Evolutionary conservation across 2,888 invertebrate species (phyloP), one percentile per base, ranked within the genome.

Genomic region (Biston stratarius): DNA sequence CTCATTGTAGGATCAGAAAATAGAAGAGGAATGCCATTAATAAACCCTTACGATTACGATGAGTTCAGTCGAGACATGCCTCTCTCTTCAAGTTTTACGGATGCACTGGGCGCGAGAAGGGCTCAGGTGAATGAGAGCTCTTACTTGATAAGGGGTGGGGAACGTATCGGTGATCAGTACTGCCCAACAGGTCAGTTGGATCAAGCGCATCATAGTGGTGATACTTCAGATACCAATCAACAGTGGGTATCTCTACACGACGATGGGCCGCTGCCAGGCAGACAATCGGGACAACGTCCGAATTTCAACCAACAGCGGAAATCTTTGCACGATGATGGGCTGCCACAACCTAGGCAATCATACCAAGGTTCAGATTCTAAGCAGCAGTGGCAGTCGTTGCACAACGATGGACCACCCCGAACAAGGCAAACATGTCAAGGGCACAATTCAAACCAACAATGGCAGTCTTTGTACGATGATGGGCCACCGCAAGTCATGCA

Each of bases 1-100:
- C 15, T 74, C 14, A 33, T 63, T 9, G 60, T 66, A 11, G 63
- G 56, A 3, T 61, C 68, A 10, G 63, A 64, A 33, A 61, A 49
- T 38, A 73, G 64, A 40, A 81, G 75, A 61, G 74, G 79, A 7
- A 80, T 80, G 3, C 74, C 75, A 0, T 83, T 85, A 73, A 65
- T 77, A 64, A 76, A 77, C 36, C 72, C 78, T 0, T 64, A 73
- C 12, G 73, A 74, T 42, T 86, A 82, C 69, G 74, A 78, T 8
- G 78, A 80, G 0, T 85, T 86, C 61, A 78, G 76, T 15, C 65
- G 71, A 61, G 69, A 79, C 60, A 74, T 83, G 70, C 79, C 77
- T 11, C 63, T 64, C 7, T 78, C 79, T 15, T 85, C 85, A 0
- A 81, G 80, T 62, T 77, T 76, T 58, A 51, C 75, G 12, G 75